A percentile compares a stretch with the other conserved stretches of the same genome.
phyloP scores from a whole-genome alignment of 1,140 invertebrate genomes.

The Bombus fervidus region DNA sequence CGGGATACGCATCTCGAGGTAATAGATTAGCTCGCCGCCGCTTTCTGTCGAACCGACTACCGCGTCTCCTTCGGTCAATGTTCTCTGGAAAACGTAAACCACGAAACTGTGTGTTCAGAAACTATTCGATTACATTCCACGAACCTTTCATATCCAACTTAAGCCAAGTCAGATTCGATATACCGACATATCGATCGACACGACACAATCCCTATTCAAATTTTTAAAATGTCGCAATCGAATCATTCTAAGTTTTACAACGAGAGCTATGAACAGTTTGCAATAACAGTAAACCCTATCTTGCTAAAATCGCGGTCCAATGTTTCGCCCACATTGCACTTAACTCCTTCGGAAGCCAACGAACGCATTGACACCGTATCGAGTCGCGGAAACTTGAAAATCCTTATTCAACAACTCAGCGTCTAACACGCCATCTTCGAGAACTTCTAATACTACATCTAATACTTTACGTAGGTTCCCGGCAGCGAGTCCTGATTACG shows the following conservation, averaged over 20 bases:
- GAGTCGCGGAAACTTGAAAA: background rate
- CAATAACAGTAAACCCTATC: background rate
- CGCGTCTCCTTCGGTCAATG: slow-evolving; percentile 33
- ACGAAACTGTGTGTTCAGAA: background rate
- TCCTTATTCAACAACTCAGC: background rate
- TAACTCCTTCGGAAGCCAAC: background rate
- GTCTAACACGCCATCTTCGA: background rate
- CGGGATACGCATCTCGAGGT: slow-evolving; percentile 38
- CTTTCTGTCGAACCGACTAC: slow-evolving; percentile 12
- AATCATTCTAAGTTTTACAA: too few relatives aligned
- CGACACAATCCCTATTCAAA: too few relatives aligned
- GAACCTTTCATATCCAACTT: background rate
- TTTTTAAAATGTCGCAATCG: background rate
- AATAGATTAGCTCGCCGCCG: slow-evolving; percentile 51
- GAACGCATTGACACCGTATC: background rate
- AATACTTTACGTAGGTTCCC: background rate
- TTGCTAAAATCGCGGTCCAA: background rate
- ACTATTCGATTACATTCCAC: background rate
- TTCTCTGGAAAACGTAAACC: slow-evolving; percentile 12
- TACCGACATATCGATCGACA: too few relatives aligned
- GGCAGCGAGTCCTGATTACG: background rate
- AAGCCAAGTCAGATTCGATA: too few relatives aligned
- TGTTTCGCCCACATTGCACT: background rate
- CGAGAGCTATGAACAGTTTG: background rate
- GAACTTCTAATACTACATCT: background rate